Base-by-base conservation (phyloP, 2,113 vertebrate species). In the Oryzias melastigma region DNA sequence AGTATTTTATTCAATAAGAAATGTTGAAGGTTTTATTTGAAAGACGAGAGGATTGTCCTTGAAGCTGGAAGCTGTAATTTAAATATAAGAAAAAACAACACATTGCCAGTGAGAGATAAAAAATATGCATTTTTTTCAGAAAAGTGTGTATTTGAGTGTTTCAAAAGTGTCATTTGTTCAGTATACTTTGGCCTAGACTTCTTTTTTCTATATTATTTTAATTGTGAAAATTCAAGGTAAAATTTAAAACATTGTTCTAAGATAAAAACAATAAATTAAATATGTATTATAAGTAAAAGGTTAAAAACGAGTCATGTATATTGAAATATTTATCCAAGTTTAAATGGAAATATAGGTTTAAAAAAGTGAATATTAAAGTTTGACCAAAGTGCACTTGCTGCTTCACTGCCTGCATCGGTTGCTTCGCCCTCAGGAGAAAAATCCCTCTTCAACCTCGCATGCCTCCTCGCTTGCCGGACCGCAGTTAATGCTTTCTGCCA, bases 401-500 rank as follows among this genome's bases (percentile, higher is more conserved):
- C 81, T 74, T 57, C 51, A 71, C 35, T 71, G 78, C 76, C 66
- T 76, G 40, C 62, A 75, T 62, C 75, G 65, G 61, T 61, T 67
- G 59, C 45, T 67, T 62, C 2, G 5, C 58, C 70, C 62, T 22
- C 15, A 50, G 65, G 57, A 76, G 44, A 49, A 62, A 17, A 74
- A 29, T 40, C 55, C n/a, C 52, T 54, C 46, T 5, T 7, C 45
- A 0, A 61, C 68, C 62, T 62, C 57, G 60, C 57, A 64, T 48
- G 15, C 35, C 57, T 67, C 53, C 47, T 69, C 76, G 74, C 77
- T 75, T 82, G 78, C 81, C 73, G 78, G 52, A 67, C 73, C 19
- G 22, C 68, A 77, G 44, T 76, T 78, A 80, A 85, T 77, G 72
- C 73, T 66, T 77, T 84, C 75, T 79, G 71, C 71, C 71, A 54